Evolutionary conservation across 2,888 invertebrate genomes (phyloP).

Genomic region (Scelioninae gen. 1): DNA sequence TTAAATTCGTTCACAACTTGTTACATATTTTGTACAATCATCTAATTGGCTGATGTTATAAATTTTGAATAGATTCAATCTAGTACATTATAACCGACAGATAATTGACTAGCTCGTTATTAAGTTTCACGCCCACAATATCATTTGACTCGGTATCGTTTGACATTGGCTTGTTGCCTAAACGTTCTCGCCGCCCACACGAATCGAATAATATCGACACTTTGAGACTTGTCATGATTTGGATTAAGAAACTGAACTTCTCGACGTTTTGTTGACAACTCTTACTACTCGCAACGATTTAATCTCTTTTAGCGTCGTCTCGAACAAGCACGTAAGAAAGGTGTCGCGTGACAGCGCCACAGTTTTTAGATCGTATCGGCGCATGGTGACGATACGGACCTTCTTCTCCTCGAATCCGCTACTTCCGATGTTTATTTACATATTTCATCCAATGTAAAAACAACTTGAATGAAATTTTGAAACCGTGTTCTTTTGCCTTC

Average conservation of each 20-base stretch:
- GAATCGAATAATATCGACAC: conserved; percentile 63
- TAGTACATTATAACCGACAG: background rate
- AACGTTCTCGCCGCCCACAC: conserved; percentile 64
- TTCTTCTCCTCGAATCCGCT: conserved; percentile 45
- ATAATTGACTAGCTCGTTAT: conserved; percentile 34
- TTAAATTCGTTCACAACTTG: too few relatives aligned
- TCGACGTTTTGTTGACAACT: conserved; percentile 69
- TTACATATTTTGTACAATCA: too few relatives aligned
- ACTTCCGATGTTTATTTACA: conserved; percentile 63
- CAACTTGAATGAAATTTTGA: conserved; percentile 43
- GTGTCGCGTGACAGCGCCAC: conserved; percentile 70
- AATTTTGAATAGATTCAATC: too few relatives aligned
- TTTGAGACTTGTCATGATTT: conserved; percentile 63
- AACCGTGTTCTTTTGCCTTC: conserved; percentile 1
- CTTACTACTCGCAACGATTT: conserved; percentile 68
- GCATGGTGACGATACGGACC: conserved; percentile 50
- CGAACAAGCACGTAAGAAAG: conserved; percentile 66
- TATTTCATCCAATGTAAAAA: conserved; percentile 56
- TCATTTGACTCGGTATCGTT: conserved; percentile 47
- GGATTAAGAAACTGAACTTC: conserved; percentile 69
- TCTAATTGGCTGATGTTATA: too few relatives aligned
- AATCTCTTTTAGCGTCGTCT: conserved; percentile 67
- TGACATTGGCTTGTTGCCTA: conserved; percentile 64
- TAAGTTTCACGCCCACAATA: conserved; percentile 58
- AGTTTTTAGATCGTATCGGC: conserved; percentile 67